Conservation (phyloP, 2,113 vertebrate species). For the Hirundichthys speculiger region DNA sequence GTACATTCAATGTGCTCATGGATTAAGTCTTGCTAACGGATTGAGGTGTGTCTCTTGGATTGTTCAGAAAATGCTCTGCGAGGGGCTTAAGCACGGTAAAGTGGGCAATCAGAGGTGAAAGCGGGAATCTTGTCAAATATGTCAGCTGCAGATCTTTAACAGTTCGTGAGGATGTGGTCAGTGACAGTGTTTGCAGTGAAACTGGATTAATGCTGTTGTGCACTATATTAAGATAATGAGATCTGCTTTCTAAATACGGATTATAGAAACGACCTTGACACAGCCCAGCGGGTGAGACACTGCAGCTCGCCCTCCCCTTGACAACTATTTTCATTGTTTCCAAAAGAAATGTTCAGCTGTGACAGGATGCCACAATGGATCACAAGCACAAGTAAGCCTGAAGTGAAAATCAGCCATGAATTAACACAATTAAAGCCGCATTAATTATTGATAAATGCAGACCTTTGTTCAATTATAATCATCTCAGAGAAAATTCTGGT, state of each 20-base stretch:
- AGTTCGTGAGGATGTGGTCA: background rate
- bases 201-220: slow-evolving; percentile 53
- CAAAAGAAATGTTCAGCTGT: slow-evolving; percentile 1
- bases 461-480: slow-evolving; percentile 69
- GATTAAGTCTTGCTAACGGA: background rate
- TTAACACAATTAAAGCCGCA: slow-evolving; percentile 40
- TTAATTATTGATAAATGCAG: slow-evolving; percentile 48
- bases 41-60: background rate
- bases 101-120: slow-evolving; percentile 13
- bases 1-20: background rate
- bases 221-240: slow-evolving; percentile 68
- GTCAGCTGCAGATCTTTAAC: slow-evolving; percentile 7
- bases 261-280: slow-evolving; percentile 48
- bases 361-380: slow-evolving; percentile 1
- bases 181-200: slow-evolving; percentile 5
- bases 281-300: slow-evolving; percentile 5
- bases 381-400: slow-evolving; percentile 29
- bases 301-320: background rate
- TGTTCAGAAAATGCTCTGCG: no score
- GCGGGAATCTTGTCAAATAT: slow-evolving; percentile 28
- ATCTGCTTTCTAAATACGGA: slow-evolving; percentile 45
- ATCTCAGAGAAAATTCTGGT: slow-evolving; percentile 35
- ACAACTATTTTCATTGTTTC: slow-evolving; percentile 56
- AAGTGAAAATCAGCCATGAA: slow-evolving; percentile 58
- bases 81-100: background rate